Evolutionary conservation across 2,797 vertebrate species (phyloP).

Genomic region (Xenentodon cancila): DNA sequence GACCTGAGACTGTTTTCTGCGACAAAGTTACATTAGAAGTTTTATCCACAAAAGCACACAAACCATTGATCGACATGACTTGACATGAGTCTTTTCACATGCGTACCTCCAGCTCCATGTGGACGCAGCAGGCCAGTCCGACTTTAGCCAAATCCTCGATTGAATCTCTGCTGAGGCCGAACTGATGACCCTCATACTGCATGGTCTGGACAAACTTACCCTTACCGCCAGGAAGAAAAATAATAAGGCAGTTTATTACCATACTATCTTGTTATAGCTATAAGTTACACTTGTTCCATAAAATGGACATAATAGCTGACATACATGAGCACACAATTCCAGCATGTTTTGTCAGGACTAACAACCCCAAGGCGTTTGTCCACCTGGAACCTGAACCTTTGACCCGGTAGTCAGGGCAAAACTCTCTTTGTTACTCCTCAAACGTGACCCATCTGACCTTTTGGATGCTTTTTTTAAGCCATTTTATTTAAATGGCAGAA

Average conservation of each 20-base stretch:
- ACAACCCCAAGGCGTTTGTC: slow-evolving; percentile 28
- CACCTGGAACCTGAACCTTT: slow-evolving; percentile 59
- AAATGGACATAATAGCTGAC: slow-evolving; percentile 27
- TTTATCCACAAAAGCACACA: no score
- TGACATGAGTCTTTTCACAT: no score
- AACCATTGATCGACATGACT: no score
- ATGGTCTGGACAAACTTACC: slow-evolving; percentile 90
- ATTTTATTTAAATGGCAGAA: slow-evolving; percentile 20
- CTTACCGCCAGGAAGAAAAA: slow-evolving; percentile 71
- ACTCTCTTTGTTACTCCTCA: slow-evolving; percentile 46
- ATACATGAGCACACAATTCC: slow-evolving; percentile 6
- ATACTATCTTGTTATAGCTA: slow-evolving; percentile 13
- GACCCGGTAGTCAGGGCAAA: slow-evolving; percentile 37
- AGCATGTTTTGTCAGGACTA: slow-evolving; percentile 43
- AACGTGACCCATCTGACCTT: slow-evolving; percentile 57
- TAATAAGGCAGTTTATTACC: slow-evolving; percentile 26
- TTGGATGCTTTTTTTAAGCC: slow-evolving; percentile 24
- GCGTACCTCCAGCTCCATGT: slow-evolving; percentile 93
- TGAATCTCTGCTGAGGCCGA: slow-evolving; percentile 88
- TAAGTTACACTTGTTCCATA: slow-evolving; percentile 32
- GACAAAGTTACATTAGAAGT: no score
- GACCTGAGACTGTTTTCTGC: no score
- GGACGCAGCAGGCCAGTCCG: slow-evolving; percentile 90
- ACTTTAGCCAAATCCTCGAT: slow-evolving; percentile 89
- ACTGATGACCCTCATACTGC: slow-evolving; percentile 82